Conservation (phyloP, 2,888 invertebrate species). For the Phasia obesa region DNA sequence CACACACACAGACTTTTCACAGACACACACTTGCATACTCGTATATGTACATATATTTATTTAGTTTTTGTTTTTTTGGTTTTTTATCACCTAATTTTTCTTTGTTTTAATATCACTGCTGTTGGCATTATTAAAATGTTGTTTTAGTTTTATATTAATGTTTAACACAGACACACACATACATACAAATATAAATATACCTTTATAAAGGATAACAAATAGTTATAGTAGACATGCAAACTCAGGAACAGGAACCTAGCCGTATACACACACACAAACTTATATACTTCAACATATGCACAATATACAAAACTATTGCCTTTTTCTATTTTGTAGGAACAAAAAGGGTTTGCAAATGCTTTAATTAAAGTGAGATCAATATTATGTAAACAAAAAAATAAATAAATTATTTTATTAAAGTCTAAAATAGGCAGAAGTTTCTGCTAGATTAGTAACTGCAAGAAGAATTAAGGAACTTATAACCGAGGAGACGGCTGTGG, state of each 20-base stretch:
- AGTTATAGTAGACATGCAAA: slow-evolving; percentile 17
- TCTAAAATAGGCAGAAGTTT: too few species aligned
- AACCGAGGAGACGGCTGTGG: too few species aligned
- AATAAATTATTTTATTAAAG: too few species aligned
- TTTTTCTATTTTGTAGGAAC: not conserved
- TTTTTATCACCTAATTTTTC: not conserved
- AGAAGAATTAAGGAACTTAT: too few species aligned
- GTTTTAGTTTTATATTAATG: slow-evolving; percentile 24
- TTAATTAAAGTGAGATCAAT: too few species aligned
- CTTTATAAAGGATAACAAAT: not conserved
- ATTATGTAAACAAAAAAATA: too few species aligned
- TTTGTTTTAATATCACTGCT: slow-evolving; percentile 11
- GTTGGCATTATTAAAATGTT: slow-evolving; percentile 26
- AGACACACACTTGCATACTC: not conserved
- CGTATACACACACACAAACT: not conserved
- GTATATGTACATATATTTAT: not conserved
- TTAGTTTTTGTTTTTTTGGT: not conserved
- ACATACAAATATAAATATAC: too few species aligned
- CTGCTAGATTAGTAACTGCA: too few species aligned
- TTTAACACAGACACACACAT: not conserved
- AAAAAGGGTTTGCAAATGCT: too few species aligned
- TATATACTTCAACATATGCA: not conserved
- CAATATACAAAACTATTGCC: too few species aligned
- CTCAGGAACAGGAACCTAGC: not conserved
- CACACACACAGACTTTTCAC: not conserved